Base-by-base conservation (phyloP, 2,888 invertebrate species). In the Stramonita haemastoma region DNA sequence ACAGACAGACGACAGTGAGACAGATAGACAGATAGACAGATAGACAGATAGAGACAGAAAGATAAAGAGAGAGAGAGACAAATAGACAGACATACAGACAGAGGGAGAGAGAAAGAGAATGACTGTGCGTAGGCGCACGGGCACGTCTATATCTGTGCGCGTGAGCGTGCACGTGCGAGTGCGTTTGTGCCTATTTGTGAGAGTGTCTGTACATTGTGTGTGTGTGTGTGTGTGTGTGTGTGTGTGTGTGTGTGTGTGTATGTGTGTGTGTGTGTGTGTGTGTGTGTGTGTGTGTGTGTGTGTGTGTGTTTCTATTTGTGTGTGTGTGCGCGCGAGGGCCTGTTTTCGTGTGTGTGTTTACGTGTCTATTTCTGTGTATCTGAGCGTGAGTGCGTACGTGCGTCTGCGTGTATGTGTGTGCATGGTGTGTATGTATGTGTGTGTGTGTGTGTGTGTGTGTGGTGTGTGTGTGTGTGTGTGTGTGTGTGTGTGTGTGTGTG, bases 381-480 rank as follows among this genome's bases (percentile, higher is more conserved):
- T 70, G 70, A 26, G 70, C 26, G 70, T 70, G 70, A 26, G 19
- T 26, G 70, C 26, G 70, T 70, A 8, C 0, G 70, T 26, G 4
- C 26, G 70, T 70, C 22, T 70, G 70, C 26, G 70, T 70, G 70
- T n/a, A n/a, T n/a, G n/a, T n/a, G n/a, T n/a, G n/a, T n/a, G n/a
- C n/a, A n/a, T n/a, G n/a, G n/a, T n/a, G n/a, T n/a, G n/a, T n/a
- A n/a, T n/a, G n/a, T n/a, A n/a, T n/a, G n/a, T n/a, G n/a, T n/a
- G n/a, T 70, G 70, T 70, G 70, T 70, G 70, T 70, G 70, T 70
- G 70, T 70, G 70, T 70, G 70, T 70, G 70, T 70, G 70, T 70
- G 70, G n/a, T 70, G 70, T 70, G 15, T 70, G 4, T 70, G 70
- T 70, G 70, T 26, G 70, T 70, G 70, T 70, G 70, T 1, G 70